Conservation (phyloP, 2,888 invertebrate genomes). For the Seladonia tumulorum region DNA sequence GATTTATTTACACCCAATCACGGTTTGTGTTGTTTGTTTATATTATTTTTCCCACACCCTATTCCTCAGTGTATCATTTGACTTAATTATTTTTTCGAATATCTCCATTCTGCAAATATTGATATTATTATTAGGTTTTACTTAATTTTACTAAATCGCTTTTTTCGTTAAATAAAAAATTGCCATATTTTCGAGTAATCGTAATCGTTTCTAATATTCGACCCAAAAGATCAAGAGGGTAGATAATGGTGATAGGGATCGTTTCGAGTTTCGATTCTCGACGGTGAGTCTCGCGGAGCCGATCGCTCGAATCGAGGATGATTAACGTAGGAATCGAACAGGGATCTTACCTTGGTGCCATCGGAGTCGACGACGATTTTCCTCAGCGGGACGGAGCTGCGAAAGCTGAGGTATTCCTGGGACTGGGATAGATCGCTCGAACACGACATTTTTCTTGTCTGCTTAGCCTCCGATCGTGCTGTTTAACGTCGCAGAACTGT, state of each 20-base stretch:
- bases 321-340: background rate
- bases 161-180: too few relatives aligned
- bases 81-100: background rate
- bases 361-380: constrained; percentile 93
- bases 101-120: background rate
- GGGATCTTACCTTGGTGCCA: constrained; percentile 88
- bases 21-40: background rate
- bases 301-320: background rate
- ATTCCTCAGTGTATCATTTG: background rate
- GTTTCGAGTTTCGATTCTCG: constrained; percentile 7
- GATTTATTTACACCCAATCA: constrained; percentile 21
- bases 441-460: constrained; percentile 81
- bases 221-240: background rate
- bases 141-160: background rate
- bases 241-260: background rate
- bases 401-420: constrained; percentile 91
- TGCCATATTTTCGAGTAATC: too few relatives aligned
- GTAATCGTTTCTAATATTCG: background rate
- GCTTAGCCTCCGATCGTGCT: background rate
- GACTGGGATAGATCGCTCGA: constrained; percentile 90
- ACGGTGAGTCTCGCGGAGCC: background rate
- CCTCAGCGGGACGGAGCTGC: constrained; percentile 90
- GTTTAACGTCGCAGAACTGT: constrained; percentile 25
- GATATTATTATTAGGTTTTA: background rate
- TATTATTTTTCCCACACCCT: background rate